A percentile compares a stretch with the other conserved stretches of the same genome.
Conservation (phyloP, 1,140 invertebrate genomes). For the Platyscapa corneri region DNA sequence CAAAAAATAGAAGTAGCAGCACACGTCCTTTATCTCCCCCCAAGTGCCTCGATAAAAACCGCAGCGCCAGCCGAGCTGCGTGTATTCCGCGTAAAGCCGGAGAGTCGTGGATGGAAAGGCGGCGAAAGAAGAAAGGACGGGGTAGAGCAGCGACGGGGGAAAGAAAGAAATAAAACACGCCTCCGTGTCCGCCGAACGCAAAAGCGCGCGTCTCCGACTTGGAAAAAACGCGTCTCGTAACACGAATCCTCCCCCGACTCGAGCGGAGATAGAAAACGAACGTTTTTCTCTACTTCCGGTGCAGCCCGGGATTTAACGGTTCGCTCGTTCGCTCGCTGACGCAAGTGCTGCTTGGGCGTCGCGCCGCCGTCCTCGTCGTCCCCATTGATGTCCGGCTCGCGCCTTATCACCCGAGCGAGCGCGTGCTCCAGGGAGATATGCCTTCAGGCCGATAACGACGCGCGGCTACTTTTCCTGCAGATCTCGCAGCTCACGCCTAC, state of each 20-base stretch:
- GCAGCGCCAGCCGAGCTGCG: not conserved
- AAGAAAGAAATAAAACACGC: not conserved
- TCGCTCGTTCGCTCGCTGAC: not conserved
- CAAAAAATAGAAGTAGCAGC: not conserved
- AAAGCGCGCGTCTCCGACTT: constrained; percentile 1
- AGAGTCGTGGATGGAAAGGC: not conserved
- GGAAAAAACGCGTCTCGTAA: not conserved
- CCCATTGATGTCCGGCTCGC: constrained; percentile 1
- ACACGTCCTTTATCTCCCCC: not conserved
- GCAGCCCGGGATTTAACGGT: not conserved
- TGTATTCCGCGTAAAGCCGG: not conserved
- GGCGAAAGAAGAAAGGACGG: too few relatives aligned
- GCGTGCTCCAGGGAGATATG: constrained; percentile 8
- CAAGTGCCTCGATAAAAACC: not conserved
- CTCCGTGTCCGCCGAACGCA: not conserved
- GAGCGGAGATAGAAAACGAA: not conserved
- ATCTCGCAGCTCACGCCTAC: not conserved
- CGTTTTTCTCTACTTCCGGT: constrained; percentile 17
- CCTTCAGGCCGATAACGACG: not conserved
- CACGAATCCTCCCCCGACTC: not conserved
- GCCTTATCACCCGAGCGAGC: not conserved
- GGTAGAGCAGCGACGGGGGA: not conserved
- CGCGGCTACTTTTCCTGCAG: constrained; percentile 1
- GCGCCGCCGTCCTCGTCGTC: not conserved
- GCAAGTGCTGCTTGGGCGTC: too few relatives aligned